These are phyloP conservation scores for Euproctis similis DNA, from an alignment of 2,888 invertebrate genomes.

Conservation along the genomic window DNA sequence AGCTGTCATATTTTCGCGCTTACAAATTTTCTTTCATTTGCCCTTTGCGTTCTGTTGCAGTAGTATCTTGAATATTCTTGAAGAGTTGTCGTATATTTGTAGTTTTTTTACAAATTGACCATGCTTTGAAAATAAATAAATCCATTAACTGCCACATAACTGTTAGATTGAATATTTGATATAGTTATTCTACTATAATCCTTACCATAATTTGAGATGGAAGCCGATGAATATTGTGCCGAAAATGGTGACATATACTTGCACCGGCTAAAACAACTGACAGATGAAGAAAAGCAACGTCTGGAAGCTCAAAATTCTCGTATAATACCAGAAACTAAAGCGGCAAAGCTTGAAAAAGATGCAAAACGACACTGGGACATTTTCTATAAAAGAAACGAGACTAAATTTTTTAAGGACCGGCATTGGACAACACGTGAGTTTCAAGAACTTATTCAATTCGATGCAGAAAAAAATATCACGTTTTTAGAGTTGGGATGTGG, in stretches of 20 bases:
- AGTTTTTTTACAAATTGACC: too few relatives aligned
- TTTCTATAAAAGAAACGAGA: slow-evolving; percentile 96
- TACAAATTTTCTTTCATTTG: too few relatives aligned
- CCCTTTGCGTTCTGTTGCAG: too few relatives aligned
- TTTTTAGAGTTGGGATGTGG: slow-evolving; percentile 95
- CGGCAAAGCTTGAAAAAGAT: slow-evolving; percentile 84
- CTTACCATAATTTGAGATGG: slow-evolving; percentile 34
- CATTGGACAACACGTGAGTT: slow-evolving; percentile 98
- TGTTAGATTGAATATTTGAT: too few relatives aligned
- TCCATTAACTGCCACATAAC: too few relatives aligned
- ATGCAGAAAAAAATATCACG: slow-evolving; percentile 72
- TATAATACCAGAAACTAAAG: slow-evolving; percentile 80
- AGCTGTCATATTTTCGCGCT: too few relatives aligned
- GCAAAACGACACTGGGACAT: slow-evolving; percentile 95
- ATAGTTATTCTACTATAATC: background rate
- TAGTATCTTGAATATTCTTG: too few relatives aligned
- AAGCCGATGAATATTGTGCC: slow-evolving; percentile 41
- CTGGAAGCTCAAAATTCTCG: slow-evolving; percentile 80
- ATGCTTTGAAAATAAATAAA: too few relatives aligned
- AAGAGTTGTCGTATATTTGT: too few relatives aligned
- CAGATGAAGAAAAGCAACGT: slow-evolving; percentile 76
- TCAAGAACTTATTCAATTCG: slow-evolving; percentile 80
- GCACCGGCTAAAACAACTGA: slow-evolving; percentile 69
- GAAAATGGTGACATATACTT: slow-evolving; percentile 42
- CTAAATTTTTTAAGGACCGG: slow-evolving; percentile 94